Percentiles rank a stretch among this genome's conserved stretches.
phyloP scores from a whole-genome alignment of 1,140 invertebrate species.

The Holcopasites calliopsidis region DNA sequence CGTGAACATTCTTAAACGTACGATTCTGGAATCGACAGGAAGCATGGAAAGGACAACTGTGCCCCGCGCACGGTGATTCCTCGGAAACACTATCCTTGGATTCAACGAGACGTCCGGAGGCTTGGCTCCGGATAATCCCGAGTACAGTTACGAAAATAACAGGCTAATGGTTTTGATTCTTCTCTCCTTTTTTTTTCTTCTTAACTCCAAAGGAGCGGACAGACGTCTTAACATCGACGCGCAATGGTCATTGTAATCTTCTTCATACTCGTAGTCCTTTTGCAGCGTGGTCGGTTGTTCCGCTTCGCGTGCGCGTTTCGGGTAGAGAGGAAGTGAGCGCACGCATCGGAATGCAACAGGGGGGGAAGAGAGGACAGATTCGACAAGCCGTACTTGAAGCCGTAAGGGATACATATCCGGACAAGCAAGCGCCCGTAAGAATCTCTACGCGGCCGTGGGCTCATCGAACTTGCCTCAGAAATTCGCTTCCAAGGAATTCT shows the following conservation, averaged over 20 bases:
- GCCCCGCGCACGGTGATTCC: too few relatives aligned
- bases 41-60: neutral
- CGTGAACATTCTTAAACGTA: neutral
- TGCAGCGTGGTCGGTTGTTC: too few relatives aligned
- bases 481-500: slow-evolving; percentile 64
- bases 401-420: too few relatives aligned
- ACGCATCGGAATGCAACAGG: neutral
- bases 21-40: neutral
- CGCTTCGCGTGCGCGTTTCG: too few relatives aligned
- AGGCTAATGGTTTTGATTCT: neutral
- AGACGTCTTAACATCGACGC: too few relatives aligned
- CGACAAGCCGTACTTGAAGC: too few relatives aligned
- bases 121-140: neutral
- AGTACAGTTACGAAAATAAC: neutral
- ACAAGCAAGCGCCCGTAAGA: neutral
- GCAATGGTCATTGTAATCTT: too few relatives aligned
- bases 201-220: neutral
- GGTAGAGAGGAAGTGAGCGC: too few relatives aligned
- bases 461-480: slow-evolving; percentile 55
- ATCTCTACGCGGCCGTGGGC: slow-evolving; percentile 23
- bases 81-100: neutral
- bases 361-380: neutral
- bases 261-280: too few relatives aligned
- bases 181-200: neutral
- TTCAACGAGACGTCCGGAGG: neutral